Evolutionary conservation across 2,797 vertebrate species (phyloP).

Genomic region (Anguilla obscura): DNA sequence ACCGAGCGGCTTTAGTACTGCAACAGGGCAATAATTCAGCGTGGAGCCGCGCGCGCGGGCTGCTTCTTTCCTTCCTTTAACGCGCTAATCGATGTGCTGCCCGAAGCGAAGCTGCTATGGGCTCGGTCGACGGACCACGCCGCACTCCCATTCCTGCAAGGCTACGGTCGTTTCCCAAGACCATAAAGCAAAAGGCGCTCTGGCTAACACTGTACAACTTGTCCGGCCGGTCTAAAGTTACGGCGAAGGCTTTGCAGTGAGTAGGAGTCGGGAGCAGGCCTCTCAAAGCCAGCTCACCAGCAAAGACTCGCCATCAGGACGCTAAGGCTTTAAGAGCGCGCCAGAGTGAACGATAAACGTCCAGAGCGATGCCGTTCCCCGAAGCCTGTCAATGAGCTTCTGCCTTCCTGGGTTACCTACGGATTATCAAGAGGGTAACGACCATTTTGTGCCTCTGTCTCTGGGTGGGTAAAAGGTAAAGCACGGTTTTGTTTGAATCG

Average conservation of each 20-base stretch:
- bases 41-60: neutral
- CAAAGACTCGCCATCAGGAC: neutral
- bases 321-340: neutral
- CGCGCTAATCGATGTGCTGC: neutral
- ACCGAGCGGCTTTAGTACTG: neutral
- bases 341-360: neutral
- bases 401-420: neutral
- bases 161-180: neutral
- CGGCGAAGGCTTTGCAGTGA: neutral
- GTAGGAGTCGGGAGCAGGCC: neutral
- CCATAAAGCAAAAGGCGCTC: neutral
- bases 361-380: neutral
- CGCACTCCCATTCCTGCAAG: neutral
- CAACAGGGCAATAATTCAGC: constrained; percentile 10
- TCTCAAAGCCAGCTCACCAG: neutral
- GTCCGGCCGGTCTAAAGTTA: neutral
- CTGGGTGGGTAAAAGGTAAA: neutral
- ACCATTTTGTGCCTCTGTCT: neutral
- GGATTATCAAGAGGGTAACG: neutral
- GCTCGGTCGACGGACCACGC: neutral
- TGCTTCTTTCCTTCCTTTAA: neutral
- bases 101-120: neutral
- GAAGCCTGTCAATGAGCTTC: neutral
- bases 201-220: neutral
- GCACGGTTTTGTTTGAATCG: neutral